Base-by-base conservation (phyloP, 2,113 vertebrate species). In the Salvator merianae region DNA sequence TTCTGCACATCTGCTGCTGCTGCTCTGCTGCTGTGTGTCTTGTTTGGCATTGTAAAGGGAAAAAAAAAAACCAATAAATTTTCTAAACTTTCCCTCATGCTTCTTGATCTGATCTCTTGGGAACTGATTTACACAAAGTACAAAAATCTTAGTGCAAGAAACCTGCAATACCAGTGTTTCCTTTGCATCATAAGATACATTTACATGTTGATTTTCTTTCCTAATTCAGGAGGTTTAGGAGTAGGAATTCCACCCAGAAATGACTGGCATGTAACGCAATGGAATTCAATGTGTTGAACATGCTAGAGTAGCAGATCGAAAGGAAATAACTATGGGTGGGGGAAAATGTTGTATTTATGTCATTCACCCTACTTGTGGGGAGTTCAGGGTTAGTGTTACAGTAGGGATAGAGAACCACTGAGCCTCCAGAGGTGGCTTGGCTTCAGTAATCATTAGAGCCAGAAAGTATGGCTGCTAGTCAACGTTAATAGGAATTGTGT, bases 1-100 rank as follows among this genome's bases (percentile, higher is more conserved):
- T 30, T 68, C 43, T 53, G 10, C 34, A 55, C 62, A 63, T 66
- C 30, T 83, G 59, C 43, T 81, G 71, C 71, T 53, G 59, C 43
- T 76, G 8, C 75, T 38, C 43, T 81, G 71, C 71, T 53, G 59
- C 43, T 76, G 8, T 32, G 26, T 66, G 76, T 68, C 68, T 32
- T 83, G 73, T 77, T 59, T 83, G 74, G 34, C 53, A 68, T 77
- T 83, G 76, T 47, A 77, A 77, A 83, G 82, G 74, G 73, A 77
- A 77, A 83, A 83, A 62, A 65, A 74, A 83, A 63, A 65, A 38
- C 59, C 69, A 81, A 81, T 81, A 83, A 75, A 83, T 83, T 83
- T 83, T 83, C 73, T 53, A 83, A 83, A 76, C 73, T 76, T 83
- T 83, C 62, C 62, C 43, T 63, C 38, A 28, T 79, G 38, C 47